Evolutionary conservation across 2,797 vertebrate species (phyloP).

Genomic region (Adrianichthys oophorus): DNA sequence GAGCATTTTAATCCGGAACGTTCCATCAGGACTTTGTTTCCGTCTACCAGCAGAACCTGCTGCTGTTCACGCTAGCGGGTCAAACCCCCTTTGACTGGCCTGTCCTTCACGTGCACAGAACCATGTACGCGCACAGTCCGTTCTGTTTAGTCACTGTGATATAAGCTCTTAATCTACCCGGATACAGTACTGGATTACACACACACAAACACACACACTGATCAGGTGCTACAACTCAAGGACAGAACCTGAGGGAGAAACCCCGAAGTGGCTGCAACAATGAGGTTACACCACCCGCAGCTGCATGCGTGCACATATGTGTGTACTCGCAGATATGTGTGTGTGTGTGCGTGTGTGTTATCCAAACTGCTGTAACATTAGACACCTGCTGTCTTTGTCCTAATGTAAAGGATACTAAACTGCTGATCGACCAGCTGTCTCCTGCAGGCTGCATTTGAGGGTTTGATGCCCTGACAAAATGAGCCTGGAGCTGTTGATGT

Average conservation of each 20-base stretch:
- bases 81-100: too few species aligned
- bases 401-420: constrained; percentile 48
- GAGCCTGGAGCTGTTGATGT: background rate
- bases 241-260: constrained; percentile 12
- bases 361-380: constrained; percentile 47
- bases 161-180: constrained; percentile 55
- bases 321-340: constrained; percentile 10
- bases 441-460: constrained; percentile 8
- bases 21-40: constrained; percentile 1
- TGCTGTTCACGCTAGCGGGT: constrained; percentile 41
- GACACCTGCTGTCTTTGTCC: constrained; percentile 52
- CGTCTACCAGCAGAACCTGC: background rate
- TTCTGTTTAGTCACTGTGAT: constrained; percentile 38
- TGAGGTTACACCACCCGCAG: constrained; percentile 10
- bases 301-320: constrained; percentile 2
- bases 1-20: constrained; percentile 10
- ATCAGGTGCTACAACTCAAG: background rate
- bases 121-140: background rate
- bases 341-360: constrained; percentile 25
- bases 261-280: constrained; percentile 12
- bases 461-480: constrained; percentile 23
- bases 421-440: constrained; percentile 36
- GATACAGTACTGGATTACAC: constrained; percentile 56
- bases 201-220: constrained; percentile 4
- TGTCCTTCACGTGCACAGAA: too few species aligned